Conservation (phyloP, 2,888 invertebrate genomes). For the Campoplex capitator region DNA sequence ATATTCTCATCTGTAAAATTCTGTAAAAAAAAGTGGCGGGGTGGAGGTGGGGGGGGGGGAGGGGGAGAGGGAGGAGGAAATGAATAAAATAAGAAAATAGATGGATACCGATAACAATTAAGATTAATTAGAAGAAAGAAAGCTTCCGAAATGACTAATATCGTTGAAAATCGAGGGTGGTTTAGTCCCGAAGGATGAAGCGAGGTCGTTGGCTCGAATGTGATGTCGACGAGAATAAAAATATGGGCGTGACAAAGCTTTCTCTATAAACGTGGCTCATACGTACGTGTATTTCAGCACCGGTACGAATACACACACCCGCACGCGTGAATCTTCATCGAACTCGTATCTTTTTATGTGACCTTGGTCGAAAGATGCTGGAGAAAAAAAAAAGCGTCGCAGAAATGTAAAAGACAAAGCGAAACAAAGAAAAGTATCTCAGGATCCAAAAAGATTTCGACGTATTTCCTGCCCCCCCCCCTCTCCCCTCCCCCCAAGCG, state of each 20-base stretch:
- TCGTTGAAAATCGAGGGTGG: conserved; percentile 14
- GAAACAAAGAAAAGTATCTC: neutral
- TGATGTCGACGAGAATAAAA: conserved; percentile 9
- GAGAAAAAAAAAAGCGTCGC: neutral
- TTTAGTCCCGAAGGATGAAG: neutral
- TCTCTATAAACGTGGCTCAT: neutral
- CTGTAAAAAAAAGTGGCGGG: neutral
- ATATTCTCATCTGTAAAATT: neutral
- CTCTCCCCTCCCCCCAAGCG: too few relatives aligned
- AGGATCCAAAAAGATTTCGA: neutral
- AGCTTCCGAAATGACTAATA: neutral
- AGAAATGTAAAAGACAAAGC: neutral
- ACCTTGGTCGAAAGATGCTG: conserved; percentile 6
- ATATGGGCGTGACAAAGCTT: conserved; percentile 17
- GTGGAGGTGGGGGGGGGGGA: too few relatives aligned
- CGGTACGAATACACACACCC: neutral
- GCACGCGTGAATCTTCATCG: neutral
- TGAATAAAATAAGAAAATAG: neutral
- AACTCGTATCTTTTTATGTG: neutral
- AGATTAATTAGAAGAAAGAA: neutral
- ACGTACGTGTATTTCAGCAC: neutral
- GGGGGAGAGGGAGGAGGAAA: too few relatives aligned
- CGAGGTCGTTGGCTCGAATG: conserved; percentile 10
- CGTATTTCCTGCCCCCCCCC: neutral
- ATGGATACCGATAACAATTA: conserved; percentile 7